Conservation (phyloP, 2,113 vertebrate genomes). For the Guaruba guarouba region DNA sequence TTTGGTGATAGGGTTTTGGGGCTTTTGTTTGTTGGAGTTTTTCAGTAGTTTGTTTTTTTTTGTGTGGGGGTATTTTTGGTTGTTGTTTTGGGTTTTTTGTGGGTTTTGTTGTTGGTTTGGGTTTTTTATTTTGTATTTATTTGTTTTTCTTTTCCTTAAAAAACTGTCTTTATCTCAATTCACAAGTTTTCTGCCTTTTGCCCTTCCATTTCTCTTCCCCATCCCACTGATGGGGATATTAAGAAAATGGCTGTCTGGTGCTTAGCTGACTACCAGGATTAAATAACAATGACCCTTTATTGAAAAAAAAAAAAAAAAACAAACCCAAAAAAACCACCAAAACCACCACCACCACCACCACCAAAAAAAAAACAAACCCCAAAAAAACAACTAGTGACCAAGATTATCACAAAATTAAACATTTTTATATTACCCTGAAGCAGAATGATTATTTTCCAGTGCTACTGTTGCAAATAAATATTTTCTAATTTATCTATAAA, state of each 20-base stretch:
- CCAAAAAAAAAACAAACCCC: not conserved
- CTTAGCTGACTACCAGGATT: not conserved
- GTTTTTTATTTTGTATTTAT: not conserved
- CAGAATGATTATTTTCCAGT: not conserved
- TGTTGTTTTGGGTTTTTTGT: not conserved
- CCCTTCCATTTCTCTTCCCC: not conserved
- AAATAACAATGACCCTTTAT: rapidly evolving
- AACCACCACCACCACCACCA: not conserved
- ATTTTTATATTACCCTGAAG: not conserved
- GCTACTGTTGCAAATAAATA: not conserved
- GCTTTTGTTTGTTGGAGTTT: not conserved
- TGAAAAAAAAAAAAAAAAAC: not conserved
- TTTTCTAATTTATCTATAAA: not conserved
- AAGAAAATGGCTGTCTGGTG: not conserved
- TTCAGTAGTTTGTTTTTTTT: not conserved
- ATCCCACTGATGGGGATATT: rapidly evolving
- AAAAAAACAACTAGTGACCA: not conserved
- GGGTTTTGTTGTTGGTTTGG: too few species aligned
- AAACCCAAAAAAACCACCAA: not conserved
- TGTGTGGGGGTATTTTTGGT: not conserved
- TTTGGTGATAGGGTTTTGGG: rapidly evolving
- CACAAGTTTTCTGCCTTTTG: not conserved
- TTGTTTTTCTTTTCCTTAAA: not conserved
- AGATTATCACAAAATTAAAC: not conserved
- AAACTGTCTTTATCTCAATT: not conserved